A percentile compares a stretch with the other conserved stretches of the same genome.
Evolutionary conservation across 92 coral and sea anemone species (phyloP).

Genomic region (Parazoanthus swiftii): DNA sequence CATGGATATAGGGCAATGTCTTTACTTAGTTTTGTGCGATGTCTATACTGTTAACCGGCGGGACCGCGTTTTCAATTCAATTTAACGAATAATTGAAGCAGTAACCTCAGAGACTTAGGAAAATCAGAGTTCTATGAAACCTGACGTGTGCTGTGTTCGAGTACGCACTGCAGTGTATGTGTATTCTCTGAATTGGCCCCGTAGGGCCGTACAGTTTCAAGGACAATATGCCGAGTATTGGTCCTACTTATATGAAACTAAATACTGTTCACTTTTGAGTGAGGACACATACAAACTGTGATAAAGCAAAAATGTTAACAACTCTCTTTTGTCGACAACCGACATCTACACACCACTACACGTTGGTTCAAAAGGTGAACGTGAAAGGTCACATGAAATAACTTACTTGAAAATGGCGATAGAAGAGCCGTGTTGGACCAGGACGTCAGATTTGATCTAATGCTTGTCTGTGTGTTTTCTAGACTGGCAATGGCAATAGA

Average conservation of each 20-base stretch:
- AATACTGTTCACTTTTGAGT: slow-evolving; percentile 1
- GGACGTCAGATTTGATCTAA: background rate
- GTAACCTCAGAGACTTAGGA: background rate
- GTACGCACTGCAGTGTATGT: background rate
- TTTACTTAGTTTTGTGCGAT: background rate
- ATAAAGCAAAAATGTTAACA: slow-evolving; percentile 1
- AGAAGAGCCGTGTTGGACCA: background rate
- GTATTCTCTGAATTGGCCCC: background rate
- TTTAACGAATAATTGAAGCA: background rate
- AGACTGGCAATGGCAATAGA: slow-evolving; percentile 38
- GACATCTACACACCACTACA: background rate
- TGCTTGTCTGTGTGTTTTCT: slow-evolving; percentile 11
- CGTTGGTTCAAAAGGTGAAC: background rate
- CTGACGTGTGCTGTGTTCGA: background rate
- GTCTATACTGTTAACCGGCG: background rate
- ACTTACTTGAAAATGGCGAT: slow-evolving; percentile 30
- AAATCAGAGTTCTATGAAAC: background rate
- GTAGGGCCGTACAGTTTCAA: background rate
- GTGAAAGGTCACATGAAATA: background rate
- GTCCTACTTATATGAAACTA: slow-evolving; percentile 2
- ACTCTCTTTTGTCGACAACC: background rate
- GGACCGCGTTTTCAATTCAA: background rate
- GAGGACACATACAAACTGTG: background rate
- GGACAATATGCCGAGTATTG: background rate
- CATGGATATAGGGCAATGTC: background rate